Evolutionary conservation across 2,797 vertebrate species (phyloP).

Genomic region (Pangasius sanitwongsei): DNA sequence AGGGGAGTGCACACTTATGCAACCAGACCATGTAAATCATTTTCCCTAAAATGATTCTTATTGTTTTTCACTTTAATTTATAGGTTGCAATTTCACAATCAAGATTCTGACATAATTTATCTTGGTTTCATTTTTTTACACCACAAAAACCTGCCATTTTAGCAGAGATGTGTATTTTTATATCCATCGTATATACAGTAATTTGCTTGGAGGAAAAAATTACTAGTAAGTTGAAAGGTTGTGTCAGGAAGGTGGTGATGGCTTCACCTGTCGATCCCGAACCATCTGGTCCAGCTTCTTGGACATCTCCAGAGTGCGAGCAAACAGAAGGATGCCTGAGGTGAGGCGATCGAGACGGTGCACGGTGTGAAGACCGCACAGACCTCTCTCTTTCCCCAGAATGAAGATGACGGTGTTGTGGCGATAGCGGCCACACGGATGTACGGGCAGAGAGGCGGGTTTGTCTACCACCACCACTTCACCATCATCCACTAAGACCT

Average conservation of each 20-base stretch:
- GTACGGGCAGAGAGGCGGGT: constrained; percentile 92
- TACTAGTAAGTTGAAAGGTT: not conserved
- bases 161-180: too few relatives aligned
- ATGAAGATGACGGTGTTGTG: constrained; percentile 99
- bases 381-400: constrained; percentile 88
- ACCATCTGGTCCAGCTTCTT: constrained; percentile 91
- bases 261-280: constrained; percentile 81
- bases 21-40: too few relatives aligned
- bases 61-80: too few relatives aligned
- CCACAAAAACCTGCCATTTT: too few relatives aligned
- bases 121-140: too few relatives aligned
- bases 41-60: too few relatives aligned
- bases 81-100: too few relatives aligned
- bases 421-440: constrained; percentile 95
- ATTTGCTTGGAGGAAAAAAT: not conserved
- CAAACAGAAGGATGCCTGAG: constrained; percentile 94
- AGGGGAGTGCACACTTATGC: too few relatives aligned
- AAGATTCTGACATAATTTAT: too few relatives aligned
- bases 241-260: not conserved
- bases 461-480: constrained; percentile 94
- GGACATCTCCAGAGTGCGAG: constrained; percentile 84
- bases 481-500: constrained; percentile 83
- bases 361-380: constrained; percentile 88
- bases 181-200: too few relatives aligned
- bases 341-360: constrained; percentile 95